Evolutionary conservation across 2,888 invertebrate genomes (phyloP).

Genomic region (Dusona sp.): DNA sequence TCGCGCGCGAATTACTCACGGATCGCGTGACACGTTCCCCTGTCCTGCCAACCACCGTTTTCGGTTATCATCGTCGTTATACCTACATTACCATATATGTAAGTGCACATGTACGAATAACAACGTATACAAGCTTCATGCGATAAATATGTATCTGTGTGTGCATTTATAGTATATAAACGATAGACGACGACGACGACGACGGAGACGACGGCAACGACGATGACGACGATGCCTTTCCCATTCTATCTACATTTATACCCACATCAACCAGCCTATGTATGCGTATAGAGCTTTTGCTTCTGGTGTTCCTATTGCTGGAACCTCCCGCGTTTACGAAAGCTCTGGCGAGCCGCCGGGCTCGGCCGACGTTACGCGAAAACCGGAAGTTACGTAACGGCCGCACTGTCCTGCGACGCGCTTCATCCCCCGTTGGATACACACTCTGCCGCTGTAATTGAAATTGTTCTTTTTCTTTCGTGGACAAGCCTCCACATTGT

Average conservation of each 20-base stretch:
- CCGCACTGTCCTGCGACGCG: constrained; percentile 22
- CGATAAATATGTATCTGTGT: neutral
- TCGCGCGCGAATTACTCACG: constrained; percentile 84
- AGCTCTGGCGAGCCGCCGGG: constrained; percentile 49
- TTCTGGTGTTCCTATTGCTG: constrained; percentile 60
- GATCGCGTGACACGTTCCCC: constrained; percentile 84
- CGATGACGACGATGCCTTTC: constrained; percentile 75
- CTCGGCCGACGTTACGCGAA: constrained; percentile 69
- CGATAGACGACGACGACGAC: constrained; percentile 17
- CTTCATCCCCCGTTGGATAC: constrained; percentile 34
- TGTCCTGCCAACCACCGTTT: constrained; percentile 76
- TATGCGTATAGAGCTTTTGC: constrained; percentile 51
- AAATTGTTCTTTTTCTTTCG: constrained; percentile 72
- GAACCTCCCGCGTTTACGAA: constrained; percentile 40
- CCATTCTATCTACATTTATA: constrained; percentile 35
- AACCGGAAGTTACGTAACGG: constrained; percentile 72
- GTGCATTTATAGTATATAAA: neutral
- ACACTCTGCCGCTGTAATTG: constrained; percentile 63
- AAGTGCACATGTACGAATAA: constrained; percentile 72
- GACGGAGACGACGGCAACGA: constrained; percentile 46
- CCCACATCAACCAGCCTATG: constrained; percentile 21
- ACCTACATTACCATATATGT: constrained; percentile 28
- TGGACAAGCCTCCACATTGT: constrained; percentile 40
- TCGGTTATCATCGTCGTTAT: constrained; percentile 81
- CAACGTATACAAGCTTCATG: neutral